A percentile compares a stretch with the other conserved stretches of the same genome.
Conservation (phyloP, 2,888 invertebrate species). For the Dasysyrphus albostriatus region DNA sequence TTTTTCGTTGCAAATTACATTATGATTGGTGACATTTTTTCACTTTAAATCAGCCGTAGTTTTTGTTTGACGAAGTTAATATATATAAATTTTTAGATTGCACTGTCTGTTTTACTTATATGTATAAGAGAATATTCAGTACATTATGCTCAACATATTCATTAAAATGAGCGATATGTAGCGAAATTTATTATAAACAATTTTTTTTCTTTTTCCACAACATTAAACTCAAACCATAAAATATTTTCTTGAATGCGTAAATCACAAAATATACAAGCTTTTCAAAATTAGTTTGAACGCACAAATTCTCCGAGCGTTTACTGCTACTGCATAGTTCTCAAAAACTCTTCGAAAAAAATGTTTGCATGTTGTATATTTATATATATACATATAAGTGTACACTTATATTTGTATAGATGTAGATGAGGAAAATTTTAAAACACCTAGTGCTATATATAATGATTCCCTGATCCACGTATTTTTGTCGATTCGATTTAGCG, state of each 20-base stretch:
- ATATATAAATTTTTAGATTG: not conserved
- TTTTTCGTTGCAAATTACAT: constrained; percentile 4
- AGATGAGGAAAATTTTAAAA: constrained; percentile 38
- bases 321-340: constrained; percentile 58
- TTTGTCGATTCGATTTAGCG: constrained; percentile 61
- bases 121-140: not conserved
- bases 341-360: constrained; percentile 53
- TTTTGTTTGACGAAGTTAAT: not conserved
- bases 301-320: constrained; percentile 46
- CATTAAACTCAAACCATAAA: constrained; percentile 24
- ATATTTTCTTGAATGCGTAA: constrained; percentile 33
- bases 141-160: not conserved
- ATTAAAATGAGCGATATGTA: not conserved
- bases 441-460: constrained; percentile 53
- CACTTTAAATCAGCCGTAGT: not conserved
- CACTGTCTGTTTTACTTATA: not conserved
- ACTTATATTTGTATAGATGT: constrained; percentile 43
- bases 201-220: not conserved
- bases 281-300: constrained; percentile 40
- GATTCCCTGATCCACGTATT: constrained; percentile 54
- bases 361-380: constrained; percentile 31
- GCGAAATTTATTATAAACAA: constrained; percentile 1
- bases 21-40: constrained; percentile 1
- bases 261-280: constrained; percentile 33
- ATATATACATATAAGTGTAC: not conserved